Base-by-base conservation (phyloP, 2,797 vertebrate genomes). In the Furcifer pardalis region DNA sequence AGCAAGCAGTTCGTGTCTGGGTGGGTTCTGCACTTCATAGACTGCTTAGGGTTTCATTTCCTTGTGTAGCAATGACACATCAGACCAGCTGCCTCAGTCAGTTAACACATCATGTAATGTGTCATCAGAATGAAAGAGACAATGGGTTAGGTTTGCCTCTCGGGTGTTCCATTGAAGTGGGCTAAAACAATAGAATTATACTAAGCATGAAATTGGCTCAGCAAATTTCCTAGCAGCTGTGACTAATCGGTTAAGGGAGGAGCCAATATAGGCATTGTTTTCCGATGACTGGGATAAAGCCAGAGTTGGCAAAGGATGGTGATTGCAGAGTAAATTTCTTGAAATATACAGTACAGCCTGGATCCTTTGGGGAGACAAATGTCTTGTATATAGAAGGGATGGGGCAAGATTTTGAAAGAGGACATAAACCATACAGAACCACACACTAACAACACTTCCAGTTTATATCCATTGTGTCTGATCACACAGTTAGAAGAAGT, bases 41-140 rank as follows among this genome's bases (percentile, higher is more conserved):
- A 88, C 87, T 84, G 83, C 72, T 37, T 71, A 78, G 74, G 81
- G 79, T 88, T 87, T 82, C 44, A 90, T 89, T 92, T 92, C 86
- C 89, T 73, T 35, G 37, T 9, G 60, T 52, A 7, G 71, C 35
- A 2, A 13, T 30, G 85, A 84, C 77, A 59, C 0, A 8, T 85
- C 73, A 84, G 83, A 59, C 80, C 81, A 89, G 76, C 82, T 79
- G 85, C 17, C 2, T 30, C 60, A 72, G 13, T 80, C 62, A 87
- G 85, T 82, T 84, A 83, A 69, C 60, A 46, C 27, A 0, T 71
- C 68, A 23, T n/a, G 3, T 0, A 66, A 84, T 0, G 17, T 76
- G 73, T 27, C 4, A 27, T 25, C 59, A 21, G 62, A 83, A 5
- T 0, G 1, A 79, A 40, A 74, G 69, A 40, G 73, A 40, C 2